Percentiles rank a stretch among this genome's conserved stretches.
These are phyloP conservation scores for Pogonophryne albipinna DNA, from an alignment of 2,797 vertebrate genomes.

Conservation along the genomic window DNA sequence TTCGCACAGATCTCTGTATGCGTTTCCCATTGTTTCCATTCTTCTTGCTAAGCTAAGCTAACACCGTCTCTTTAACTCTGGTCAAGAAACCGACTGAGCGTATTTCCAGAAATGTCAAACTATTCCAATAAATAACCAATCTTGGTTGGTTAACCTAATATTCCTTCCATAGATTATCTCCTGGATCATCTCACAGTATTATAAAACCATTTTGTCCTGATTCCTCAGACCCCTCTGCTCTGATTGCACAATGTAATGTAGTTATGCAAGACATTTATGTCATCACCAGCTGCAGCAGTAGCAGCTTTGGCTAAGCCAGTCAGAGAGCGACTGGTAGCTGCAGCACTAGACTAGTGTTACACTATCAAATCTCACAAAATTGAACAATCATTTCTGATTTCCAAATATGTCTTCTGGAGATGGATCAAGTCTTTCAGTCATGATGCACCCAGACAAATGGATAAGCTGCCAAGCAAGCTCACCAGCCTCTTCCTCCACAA, in stretches of 20 bases:
- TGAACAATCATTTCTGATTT: constrained; percentile 61
- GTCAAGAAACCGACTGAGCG: background rate
- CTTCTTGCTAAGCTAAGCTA: background rate
- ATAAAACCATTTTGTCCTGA: constrained; percentile 75
- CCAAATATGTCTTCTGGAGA: constrained; percentile 43
- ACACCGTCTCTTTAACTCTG: background rate
- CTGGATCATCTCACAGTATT: constrained; percentile 56
- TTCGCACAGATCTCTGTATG: background rate
- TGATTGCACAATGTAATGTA: constrained; percentile 79
- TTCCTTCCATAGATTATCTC: constrained; percentile 51
- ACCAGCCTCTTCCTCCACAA: constrained; percentile 24
- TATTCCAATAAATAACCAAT: constrained; percentile 33
- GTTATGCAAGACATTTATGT: constrained; percentile 79
- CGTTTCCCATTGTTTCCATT: background rate
- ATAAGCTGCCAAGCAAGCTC: constrained; percentile 49
- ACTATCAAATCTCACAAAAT: constrained; percentile 55
- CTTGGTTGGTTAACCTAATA: constrained; percentile 40
- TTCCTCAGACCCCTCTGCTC: constrained; percentile 68
- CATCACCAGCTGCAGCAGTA: constrained; percentile 62
- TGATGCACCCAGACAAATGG: constrained; percentile 50
- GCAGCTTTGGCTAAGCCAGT: constrained; percentile 53
- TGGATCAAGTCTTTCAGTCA: constrained; percentile 49
- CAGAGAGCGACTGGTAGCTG: constrained; percentile 56
- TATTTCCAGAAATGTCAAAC: constrained; percentile 6
- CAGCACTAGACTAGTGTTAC: constrained; percentile 42